These are phyloP conservation scores for Cassiopea andromeda DNA, from an alignment of 30 jellyfish, hydroid and myxozoan genomes.

Conservation along the genomic window DNA sequence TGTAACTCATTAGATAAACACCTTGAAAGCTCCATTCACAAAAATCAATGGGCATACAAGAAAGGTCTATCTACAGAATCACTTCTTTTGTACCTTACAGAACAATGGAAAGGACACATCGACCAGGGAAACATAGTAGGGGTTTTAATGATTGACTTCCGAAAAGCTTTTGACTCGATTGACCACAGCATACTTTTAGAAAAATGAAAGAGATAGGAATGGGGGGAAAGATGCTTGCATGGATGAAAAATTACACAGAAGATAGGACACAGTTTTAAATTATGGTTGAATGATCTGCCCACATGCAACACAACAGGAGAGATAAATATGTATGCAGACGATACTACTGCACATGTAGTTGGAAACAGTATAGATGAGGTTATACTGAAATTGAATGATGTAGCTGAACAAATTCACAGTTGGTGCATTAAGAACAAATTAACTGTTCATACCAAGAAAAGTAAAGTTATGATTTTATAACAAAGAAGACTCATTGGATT, in stretches of 20 bases:
- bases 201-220: conserved; percentile 61
- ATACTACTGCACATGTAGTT: conserved; percentile 55
- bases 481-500: conserved; percentile 51
- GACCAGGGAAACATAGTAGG: conserved; percentile 40
- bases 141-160: conserved; percentile 54
- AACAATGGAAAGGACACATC: conserved; percentile 52
- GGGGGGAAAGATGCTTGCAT: conserved; percentile 48
- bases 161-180: conserved; percentile 66
- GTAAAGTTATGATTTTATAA: conserved; percentile 44
- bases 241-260: conserved; percentile 58
- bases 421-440: conserved; percentile 59
- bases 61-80: conserved; percentile 42
- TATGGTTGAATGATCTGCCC: conserved; percentile 75
- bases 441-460: conserved; percentile 55
- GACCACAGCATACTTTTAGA: conserved; percentile 54
- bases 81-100: conserved; percentile 46
- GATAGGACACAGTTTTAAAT: conserved; percentile 49
- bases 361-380: conserved; percentile 72
- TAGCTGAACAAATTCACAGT: conserved; percentile 29
- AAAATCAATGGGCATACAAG: conserved; percentile 62
- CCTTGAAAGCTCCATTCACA: conserved; percentile 38
- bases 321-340: conserved; percentile 71
- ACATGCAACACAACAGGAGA: conserved; percentile 64
- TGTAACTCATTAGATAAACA: conserved; percentile 50
- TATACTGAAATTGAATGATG: conserved; percentile 27